Base-by-base conservation (phyloP, 1,140 invertebrate species). In the Drosophila prosaltans region DNA sequence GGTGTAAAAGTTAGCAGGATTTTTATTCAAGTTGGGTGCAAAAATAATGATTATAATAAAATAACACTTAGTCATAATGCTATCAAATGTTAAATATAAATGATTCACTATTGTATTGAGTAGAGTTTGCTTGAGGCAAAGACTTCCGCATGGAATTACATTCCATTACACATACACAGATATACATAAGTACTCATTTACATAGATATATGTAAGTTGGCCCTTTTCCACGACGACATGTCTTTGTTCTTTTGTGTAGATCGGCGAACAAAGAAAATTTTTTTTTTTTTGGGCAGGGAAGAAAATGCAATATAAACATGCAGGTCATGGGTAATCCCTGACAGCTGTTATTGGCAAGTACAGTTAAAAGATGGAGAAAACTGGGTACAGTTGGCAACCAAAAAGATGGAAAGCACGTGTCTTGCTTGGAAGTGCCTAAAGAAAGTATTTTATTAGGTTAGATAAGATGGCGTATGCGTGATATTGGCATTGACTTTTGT, bases 1-100 rank as follows among this genome's bases (percentile, higher is more conserved):
- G 65, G 79, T 86, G 79, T 43, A 59, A 82, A 88, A 79, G 58
- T 82, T 86, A 72, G 72, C 48, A 65, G 41, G 45, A 26, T 26
- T 51, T 51, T 51, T 8, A 26, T 21, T 51, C 45, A 26, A 26
- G 45, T 10, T 51, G 30, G 16, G 45, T 69, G 72, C 51, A 59
- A 76, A 75, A 41, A 63, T 28, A 32, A 63, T 63, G 7, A 67
- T 59, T 69, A 21, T 51, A 32, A 30, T 61, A 8, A 58, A 62
- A 59, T 43, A 36, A 55, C 41, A 40, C 64, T 77, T 77, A 77
- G 73, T 77, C 74, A 48, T 21, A 48, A 70, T 40, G 16, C 3
- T n/a, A 32, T 41, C 41, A 41, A 26, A 61, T 64, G 41, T 36
- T 36, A 36, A 65, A 69, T 69, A 65, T 48, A 48, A 26, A 26